These are phyloP conservation scores for Lutjanus erythropterus DNA, from an alignment of 2,113 vertebrate species.

Conservation along the genomic window DNA sequence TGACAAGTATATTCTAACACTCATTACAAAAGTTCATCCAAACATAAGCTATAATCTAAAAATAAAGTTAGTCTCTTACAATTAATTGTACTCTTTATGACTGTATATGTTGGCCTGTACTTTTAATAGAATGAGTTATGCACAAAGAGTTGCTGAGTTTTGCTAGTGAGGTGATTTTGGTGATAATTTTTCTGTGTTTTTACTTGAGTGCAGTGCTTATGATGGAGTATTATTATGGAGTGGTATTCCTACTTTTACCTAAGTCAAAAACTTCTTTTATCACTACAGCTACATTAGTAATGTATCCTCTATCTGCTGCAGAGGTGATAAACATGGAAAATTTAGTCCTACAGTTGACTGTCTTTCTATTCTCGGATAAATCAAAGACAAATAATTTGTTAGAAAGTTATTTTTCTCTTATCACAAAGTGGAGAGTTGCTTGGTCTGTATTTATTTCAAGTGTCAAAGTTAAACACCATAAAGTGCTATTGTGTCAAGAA, in stretches of 20 bases:
- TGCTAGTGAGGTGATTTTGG: background rate
- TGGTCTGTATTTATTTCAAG: constrained; percentile 15
- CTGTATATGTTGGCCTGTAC: too few species aligned
- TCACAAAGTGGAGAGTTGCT: background rate
- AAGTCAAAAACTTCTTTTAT: background rate
- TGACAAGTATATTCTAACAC: too few species aligned
- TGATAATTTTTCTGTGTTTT: background rate
- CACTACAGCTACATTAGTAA: background rate
- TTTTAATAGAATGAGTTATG: too few species aligned
- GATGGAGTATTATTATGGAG: background rate
- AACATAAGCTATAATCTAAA: too few species aligned
- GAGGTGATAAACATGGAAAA: background rate
- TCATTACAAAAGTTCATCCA: too few species aligned
- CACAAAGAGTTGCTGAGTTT: too few species aligned
- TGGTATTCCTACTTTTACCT: background rate
- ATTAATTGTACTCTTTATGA: too few species aligned
- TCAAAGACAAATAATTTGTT: constrained; percentile 19
- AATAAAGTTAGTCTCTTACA: too few species aligned
- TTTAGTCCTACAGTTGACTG: too few species aligned
- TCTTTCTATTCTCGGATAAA: background rate
- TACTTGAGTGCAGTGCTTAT: background rate
- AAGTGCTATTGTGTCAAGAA: constrained; percentile 23
- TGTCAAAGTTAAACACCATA: constrained; percentile 34
- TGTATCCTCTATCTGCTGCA: background rate
- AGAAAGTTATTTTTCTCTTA: background rate